Conservation (phyloP, 2,113 vertebrate species). For the Isichthys henryi region DNA sequence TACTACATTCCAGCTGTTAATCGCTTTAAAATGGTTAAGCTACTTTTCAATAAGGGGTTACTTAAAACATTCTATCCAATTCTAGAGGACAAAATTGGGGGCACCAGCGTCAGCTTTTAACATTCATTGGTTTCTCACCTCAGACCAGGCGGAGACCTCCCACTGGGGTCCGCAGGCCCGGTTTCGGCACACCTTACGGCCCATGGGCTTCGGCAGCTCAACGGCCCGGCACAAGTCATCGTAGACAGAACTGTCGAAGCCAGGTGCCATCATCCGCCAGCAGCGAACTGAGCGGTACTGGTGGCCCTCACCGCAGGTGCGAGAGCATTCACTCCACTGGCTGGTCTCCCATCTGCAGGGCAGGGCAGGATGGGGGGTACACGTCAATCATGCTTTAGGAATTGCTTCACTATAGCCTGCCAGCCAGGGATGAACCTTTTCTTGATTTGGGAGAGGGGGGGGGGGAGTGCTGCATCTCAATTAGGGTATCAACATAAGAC, state of each 20-base stretch:
- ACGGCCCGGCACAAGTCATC: conserved; percentile 71
- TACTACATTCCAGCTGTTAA: background rate
- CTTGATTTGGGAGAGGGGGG: background rate
- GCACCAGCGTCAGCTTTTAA: background rate
- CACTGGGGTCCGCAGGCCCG: conserved; percentile 81
- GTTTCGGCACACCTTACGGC: conserved; percentile 73
- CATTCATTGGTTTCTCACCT: conserved; percentile 53
- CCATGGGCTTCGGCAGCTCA: conserved; percentile 72
- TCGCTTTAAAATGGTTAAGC: background rate
- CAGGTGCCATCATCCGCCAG: conserved; percentile 83
- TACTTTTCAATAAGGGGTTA: background rate
- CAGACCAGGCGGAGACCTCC: conserved; percentile 74
- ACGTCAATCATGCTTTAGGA: background rate
- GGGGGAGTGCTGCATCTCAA: background rate
- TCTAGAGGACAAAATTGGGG: background rate
- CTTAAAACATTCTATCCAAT: background rate
- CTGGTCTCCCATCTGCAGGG: conserved; percentile 79
- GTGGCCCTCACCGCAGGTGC: conserved; percentile 73
- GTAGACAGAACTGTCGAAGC: conserved; percentile 81
- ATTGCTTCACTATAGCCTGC: background rate
- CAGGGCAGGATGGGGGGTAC: background rate
- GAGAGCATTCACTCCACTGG: conserved; percentile 79
- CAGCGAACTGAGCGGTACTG: conserved; percentile 79
- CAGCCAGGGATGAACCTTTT: background rate
- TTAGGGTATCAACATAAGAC: background rate